Conservation (phyloP, 1,140 invertebrate genomes). For the Idris sp. region DNA sequence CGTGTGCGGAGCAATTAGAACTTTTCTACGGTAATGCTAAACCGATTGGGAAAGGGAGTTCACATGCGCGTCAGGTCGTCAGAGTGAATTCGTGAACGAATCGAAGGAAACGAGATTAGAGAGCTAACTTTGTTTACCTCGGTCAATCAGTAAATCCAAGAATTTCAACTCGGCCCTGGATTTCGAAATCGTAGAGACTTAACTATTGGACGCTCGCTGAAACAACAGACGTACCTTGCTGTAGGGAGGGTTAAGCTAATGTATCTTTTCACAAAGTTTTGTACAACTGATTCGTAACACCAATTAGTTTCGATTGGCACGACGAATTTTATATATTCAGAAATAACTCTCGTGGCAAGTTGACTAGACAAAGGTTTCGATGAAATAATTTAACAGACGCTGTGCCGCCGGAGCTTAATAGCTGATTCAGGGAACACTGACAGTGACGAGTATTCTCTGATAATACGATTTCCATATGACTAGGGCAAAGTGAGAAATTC, state of each 20-base stretch:
- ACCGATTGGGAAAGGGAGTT: slow-evolving; percentile 69
- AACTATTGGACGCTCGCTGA: slow-evolving; percentile 29
- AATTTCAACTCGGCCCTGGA: slow-evolving; percentile 65
- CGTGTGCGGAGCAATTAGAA: slow-evolving; percentile 71
- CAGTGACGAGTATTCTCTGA: slow-evolving; percentile 54
- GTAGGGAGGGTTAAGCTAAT: slow-evolving; percentile 22
- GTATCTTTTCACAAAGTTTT: slow-evolving; percentile 28
- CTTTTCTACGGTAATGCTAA: slow-evolving; percentile 72
- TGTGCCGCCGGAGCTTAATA: slow-evolving; percentile 20
- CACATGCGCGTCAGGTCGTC: slow-evolving; percentile 44
- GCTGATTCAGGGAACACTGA: slow-evolving; percentile 34
- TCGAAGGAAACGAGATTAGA: slow-evolving; percentile 73
- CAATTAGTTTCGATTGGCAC: slow-evolving; percentile 33
- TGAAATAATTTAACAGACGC: slow-evolving; percentile 39
- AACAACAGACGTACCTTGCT: slow-evolving; percentile 26
- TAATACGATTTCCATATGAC: slow-evolving; percentile 44
- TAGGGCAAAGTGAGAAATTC: slow-evolving; percentile 48
- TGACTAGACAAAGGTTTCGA: not conserved
- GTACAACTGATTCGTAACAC: slow-evolving; percentile 13
- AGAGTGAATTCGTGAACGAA: slow-evolving; percentile 70
- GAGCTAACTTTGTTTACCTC: slow-evolving; percentile 72
- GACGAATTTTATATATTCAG: slow-evolving; percentile 17
- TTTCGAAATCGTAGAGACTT: slow-evolving; percentile 43
- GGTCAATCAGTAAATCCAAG: slow-evolving; percentile 71
- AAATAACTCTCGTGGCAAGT: not conserved